phyloP scores from a whole-genome alignment of 1,140 invertebrate species.

The Limonius californicus region DNA sequence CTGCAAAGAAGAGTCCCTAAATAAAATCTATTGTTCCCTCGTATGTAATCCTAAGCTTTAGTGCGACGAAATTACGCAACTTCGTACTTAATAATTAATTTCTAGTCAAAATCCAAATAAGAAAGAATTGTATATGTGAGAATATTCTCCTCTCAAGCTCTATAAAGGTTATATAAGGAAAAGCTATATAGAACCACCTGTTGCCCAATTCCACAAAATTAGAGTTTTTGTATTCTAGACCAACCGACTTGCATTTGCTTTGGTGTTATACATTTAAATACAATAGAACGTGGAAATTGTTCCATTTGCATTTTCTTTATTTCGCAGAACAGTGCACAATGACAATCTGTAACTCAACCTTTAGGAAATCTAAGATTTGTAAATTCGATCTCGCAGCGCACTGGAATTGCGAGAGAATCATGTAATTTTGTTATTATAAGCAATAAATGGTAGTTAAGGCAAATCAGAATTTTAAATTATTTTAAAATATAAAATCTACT shows the following conservation, averaged over 20 bases:
- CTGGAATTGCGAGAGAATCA: background rate
- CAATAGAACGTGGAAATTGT: background rate
- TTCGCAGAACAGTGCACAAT: background rate
- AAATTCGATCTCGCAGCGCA: background rate
- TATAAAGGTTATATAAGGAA: background rate
- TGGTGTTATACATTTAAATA: background rate
- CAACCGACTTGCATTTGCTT: background rate
- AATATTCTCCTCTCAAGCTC: too few species aligned
- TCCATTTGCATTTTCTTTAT: background rate
- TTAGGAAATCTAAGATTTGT: background rate
- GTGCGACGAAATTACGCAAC: too few species aligned
- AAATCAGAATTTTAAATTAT: too few species aligned
- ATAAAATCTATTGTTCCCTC: too few species aligned
- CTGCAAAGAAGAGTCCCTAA: too few species aligned
- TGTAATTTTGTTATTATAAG: too few species aligned
- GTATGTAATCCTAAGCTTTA: too few species aligned
- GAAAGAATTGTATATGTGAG: too few species aligned
- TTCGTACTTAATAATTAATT: too few species aligned
- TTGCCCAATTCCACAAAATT: background rate
- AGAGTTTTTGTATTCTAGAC: slow-evolving; percentile 1
- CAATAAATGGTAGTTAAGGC: too few species aligned
- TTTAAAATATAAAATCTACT: background rate
- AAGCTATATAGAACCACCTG: background rate
- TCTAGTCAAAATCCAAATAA: too few species aligned
- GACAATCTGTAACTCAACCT: background rate